phyloP scores from a whole-genome alignment of 2,888 invertebrate species.

The Therioaphis trifolii region DNA sequence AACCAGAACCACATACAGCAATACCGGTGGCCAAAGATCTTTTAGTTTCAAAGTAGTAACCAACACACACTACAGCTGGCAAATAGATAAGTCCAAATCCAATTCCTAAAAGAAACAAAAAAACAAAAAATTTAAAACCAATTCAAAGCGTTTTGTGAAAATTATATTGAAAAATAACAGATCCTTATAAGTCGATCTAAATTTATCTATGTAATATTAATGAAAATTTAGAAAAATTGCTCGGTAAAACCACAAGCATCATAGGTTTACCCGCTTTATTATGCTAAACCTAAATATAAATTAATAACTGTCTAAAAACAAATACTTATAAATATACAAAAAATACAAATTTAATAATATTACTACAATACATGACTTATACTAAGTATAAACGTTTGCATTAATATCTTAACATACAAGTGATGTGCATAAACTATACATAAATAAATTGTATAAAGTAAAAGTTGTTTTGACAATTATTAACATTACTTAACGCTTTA shows the following conservation, averaged over 20 bases:
- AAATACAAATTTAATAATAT: not conserved
- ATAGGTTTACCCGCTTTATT: conserved; percentile 17
- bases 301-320: conserved; percentile 9
- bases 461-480: conserved; percentile 18
- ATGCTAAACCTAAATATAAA: conserved; percentile 37
- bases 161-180: conserved; percentile 16
- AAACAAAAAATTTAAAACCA: conserved; percentile 29
- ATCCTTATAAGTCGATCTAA: conserved; percentile 24
- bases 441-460: conserved; percentile 32
- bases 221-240: conserved; percentile 32
- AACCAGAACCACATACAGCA: conserved; percentile 95
- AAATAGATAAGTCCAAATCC: conserved; percentile 94
- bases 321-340: too few relatives aligned
- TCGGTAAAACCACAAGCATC: conserved; percentile 35
- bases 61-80: conserved; percentile 96
- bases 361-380: conserved; percentile 18
- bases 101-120: conserved; percentile 75
- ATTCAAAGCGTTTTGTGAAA: not conserved
- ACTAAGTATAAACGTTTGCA: conserved; percentile 12
- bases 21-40: conserved; percentile 93
- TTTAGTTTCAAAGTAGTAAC: conserved; percentile 96
- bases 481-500: conserved; percentile 5
- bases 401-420: not conserved
- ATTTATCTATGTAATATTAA: conserved; percentile 36
- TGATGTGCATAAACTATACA: not conserved